Evolutionary conservation across 2,888 invertebrate species (phyloP).

Genomic region (Cephus nigrinus): DNA sequence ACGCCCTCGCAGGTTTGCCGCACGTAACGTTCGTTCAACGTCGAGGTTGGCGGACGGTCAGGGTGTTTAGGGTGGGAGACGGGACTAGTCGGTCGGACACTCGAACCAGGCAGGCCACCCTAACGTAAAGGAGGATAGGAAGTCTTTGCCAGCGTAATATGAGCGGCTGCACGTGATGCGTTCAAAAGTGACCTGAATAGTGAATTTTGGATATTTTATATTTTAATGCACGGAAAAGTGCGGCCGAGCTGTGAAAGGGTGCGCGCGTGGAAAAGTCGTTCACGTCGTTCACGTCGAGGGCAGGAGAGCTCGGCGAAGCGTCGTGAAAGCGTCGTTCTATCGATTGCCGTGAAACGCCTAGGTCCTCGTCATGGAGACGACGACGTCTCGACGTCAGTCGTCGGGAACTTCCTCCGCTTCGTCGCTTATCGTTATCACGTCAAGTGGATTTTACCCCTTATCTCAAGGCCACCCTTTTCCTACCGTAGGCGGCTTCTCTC

Average conservation of each 20-base stretch:
- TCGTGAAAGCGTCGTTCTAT: conserved; percentile 28
- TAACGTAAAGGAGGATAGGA: not conserved
- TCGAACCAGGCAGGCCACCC: not conserved
- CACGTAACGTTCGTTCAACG: not conserved
- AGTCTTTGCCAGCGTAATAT: not conserved
- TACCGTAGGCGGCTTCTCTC: not conserved
- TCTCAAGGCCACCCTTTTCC: not conserved
- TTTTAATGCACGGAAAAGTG: not conserved
- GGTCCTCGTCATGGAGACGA: conserved; percentile 1
- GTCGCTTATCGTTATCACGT: not conserved
- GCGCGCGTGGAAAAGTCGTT: conserved; percentile 2
- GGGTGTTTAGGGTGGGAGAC: not conserved
- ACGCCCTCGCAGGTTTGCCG: conserved; percentile 23
- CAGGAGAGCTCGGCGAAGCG: not conserved
- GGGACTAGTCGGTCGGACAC: not conserved
- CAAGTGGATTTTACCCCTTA: not conserved
- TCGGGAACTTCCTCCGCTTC: not conserved
- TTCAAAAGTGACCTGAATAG: not conserved
- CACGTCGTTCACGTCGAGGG: not conserved
- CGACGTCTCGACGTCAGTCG: conserved; percentile 4
- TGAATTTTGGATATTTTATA: not conserved
- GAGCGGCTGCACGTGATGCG: not conserved
- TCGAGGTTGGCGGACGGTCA: not conserved
- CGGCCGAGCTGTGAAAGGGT: not conserved
- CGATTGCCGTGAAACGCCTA: conserved; percentile 28